A percentile compares a stretch with the other conserved stretches of the same genome.
Evolutionary conservation across 1,140 invertebrate genomes (phyloP).

Genomic region (Eupeodes corollae): DNA sequence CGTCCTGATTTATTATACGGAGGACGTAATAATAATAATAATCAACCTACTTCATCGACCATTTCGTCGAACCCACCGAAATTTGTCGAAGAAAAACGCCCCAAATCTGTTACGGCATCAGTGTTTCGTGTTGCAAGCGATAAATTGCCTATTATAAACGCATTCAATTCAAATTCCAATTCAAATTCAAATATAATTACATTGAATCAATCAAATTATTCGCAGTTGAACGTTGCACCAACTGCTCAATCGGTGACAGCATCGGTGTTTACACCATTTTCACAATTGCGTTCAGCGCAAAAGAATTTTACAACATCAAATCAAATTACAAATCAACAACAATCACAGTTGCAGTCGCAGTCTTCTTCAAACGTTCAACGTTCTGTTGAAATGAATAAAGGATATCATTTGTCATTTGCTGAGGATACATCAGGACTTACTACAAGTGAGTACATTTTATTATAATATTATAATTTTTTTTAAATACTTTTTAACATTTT

Average conservation of each 20-base stretch:
- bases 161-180: constrained; percentile 3
- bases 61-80: constrained; percentile 4
- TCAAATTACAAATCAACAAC: constrained; percentile 22
- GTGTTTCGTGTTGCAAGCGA: constrained; percentile 20
- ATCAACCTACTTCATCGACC: too few relatives aligned
- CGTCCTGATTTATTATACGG: background rate
- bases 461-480: too few relatives aligned
- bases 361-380: constrained; percentile 41
- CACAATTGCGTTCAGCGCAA: constrained; percentile 9
- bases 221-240: constrained; percentile 5
- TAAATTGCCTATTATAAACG: constrained; percentile 5
- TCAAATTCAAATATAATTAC: constrained; percentile 2
- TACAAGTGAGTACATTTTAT: constrained; percentile 60
- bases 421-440: constrained; percentile 69
- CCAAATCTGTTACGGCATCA: constrained; percentile 35
- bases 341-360: constrained; percentile 25
- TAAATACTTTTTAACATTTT: too few relatives aligned
- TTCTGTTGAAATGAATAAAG: constrained; percentile 87
- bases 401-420: constrained; percentile 69
- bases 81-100: constrained; percentile 23
- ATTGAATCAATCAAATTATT: constrained; percentile 4
- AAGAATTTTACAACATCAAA: constrained; percentile 10
- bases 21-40: too few relatives aligned
- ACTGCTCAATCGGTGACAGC: constrained; percentile 11
- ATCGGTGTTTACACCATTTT: constrained; percentile 14